These are phyloP conservation scores for Phocoena sinus DNA, from an alignment of 2,113 vertebrate genomes.

Conservation along the genomic window DNA sequence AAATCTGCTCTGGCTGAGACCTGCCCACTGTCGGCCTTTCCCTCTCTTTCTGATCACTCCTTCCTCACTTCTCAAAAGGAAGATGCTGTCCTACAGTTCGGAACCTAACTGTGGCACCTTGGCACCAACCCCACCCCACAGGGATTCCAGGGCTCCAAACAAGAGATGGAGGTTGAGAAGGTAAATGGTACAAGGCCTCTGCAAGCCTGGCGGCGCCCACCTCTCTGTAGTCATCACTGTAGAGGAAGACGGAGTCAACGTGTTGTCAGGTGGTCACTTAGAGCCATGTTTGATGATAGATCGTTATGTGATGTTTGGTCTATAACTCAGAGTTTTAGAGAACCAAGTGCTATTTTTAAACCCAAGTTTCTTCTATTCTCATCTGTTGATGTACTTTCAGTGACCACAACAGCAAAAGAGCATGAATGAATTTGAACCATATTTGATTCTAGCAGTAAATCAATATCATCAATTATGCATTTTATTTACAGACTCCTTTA, in stretches of 20 bases:
- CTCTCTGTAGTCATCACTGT: neutral
- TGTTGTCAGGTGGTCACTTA: neutral
- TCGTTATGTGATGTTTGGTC: fast-evolving
- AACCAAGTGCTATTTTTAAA: neutral
- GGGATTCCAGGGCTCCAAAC: fast-evolving
- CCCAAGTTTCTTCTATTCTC: neutral
- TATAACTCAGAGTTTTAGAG: neutral
- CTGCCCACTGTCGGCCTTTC: neutral
- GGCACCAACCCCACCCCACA: neutral
- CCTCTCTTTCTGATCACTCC: fast-evolving
- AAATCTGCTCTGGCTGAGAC: fast-evolving
- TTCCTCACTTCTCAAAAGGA: neutral
- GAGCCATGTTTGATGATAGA: no score
- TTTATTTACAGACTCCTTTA: neutral
- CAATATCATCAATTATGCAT: no score
- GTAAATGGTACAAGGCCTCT: fast-evolving
- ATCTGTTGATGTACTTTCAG: neutral
- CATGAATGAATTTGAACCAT: neutral
- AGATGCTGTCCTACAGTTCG: fast-evolving
- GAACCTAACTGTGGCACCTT: fast-evolving
- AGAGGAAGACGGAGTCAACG: neutral
- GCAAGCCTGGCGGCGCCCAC: fast-evolving
- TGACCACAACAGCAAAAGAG: neutral
- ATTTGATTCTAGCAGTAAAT: neutral
- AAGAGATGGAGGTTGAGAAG: neutral